A percentile compares a stretch with the other conserved stretches of the same genome.
Conservation (phyloP, 2,888 invertebrate species). For the Drosophila nigricruria region DNA sequence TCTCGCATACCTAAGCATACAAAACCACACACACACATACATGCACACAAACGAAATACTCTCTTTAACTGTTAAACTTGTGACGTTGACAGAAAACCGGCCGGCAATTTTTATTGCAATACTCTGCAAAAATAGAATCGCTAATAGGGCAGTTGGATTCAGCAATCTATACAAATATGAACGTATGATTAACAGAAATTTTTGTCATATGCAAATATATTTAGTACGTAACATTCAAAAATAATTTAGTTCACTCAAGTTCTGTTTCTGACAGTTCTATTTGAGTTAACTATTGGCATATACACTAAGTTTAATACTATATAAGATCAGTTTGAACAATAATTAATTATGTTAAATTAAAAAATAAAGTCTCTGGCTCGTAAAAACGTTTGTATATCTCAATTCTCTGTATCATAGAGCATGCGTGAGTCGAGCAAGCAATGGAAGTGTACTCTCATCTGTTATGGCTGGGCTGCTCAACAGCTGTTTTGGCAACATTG, state of each 20-base stretch:
- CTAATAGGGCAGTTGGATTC: background rate
- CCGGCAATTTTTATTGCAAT: slow-evolving; percentile 66
- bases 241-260: background rate
- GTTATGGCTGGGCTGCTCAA: slow-evolving; percentile 55
- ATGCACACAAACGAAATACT: slow-evolving; percentile 8
- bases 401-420: slow-evolving; percentile 4
- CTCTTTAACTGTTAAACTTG: slow-evolving; percentile 77
- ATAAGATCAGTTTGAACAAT: too few relatives aligned
- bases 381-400: background rate
- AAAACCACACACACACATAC: slow-evolving; percentile 6
- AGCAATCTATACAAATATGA: background rate
- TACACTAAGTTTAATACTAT: background rate
- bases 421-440: background rate
- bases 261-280: background rate
- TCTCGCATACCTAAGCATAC: slow-evolving; percentile 9
- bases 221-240: background rate
- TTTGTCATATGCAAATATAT: background rate
- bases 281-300: too few relatives aligned
- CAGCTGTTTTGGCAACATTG: slow-evolving; percentile 82
- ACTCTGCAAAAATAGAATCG: slow-evolving; percentile 20
- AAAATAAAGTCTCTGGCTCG: accelerated
- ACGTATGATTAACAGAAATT: background rate
- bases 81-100: slow-evolving; percentile 76
- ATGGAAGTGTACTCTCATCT: slow-evolving; percentile 6
- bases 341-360: background rate